Conservation (phyloP, 2,888 invertebrate species). For the Microctonus brassicae region DNA sequence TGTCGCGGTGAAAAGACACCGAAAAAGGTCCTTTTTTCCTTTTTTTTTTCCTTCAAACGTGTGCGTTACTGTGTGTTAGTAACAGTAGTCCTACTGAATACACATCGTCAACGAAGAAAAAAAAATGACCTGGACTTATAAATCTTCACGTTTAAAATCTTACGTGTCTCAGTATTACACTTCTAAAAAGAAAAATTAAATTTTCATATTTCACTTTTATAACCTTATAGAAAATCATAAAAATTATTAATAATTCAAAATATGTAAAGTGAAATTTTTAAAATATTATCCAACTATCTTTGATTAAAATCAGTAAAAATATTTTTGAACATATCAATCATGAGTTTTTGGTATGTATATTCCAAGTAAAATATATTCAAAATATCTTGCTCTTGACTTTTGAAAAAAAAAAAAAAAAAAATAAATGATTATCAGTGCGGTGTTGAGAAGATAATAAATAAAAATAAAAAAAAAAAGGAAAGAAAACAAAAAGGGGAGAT, state of each 20-base stretch:
- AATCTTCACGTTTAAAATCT: constrained; percentile 23
- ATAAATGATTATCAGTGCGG: too few relatives aligned
- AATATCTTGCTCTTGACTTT: not conserved
- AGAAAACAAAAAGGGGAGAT: not conserved
- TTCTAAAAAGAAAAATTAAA: not conserved
- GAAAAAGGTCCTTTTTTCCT: constrained; percentile 19
- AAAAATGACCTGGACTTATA: constrained; percentile 31
- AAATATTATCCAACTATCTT: too few relatives aligned
- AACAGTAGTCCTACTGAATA: too few relatives aligned
- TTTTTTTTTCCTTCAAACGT: not conserved
- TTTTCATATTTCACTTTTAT: not conserved
- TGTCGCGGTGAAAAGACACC: constrained; percentile 50
- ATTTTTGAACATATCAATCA: too few relatives aligned
- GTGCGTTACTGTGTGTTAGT: not conserved
- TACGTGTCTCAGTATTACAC: not conserved
- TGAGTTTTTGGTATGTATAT: too few relatives aligned
- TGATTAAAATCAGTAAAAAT: too few relatives aligned
- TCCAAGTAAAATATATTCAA: too few relatives aligned
- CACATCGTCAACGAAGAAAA: too few relatives aligned
- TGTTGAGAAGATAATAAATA: not conserved
- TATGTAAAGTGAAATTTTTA: too few relatives aligned
- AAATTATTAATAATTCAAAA: too few relatives aligned
- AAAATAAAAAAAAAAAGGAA: not conserved
- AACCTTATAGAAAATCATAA: too few relatives aligned
- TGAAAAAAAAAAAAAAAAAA: too few relatives aligned